A percentile compares a stretch with the other conserved stretches of the same genome.
Evolutionary conservation across 2,888 invertebrate genomes (phyloP).

Genomic region (Melangyna quadrimaculata): DNA sequence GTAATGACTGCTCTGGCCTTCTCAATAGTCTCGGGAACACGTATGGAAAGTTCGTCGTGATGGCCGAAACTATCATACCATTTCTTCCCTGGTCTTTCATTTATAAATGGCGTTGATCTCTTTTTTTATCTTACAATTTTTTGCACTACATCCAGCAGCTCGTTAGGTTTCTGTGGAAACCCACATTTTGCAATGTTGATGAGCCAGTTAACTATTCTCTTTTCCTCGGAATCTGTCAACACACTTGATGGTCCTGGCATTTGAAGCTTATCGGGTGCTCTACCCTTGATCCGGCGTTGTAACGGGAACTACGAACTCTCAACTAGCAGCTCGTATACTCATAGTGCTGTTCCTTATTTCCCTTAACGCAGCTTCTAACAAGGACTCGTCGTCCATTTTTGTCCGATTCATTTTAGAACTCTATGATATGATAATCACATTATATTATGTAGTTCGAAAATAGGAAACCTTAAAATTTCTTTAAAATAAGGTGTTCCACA

Average conservation of each 20-base stretch:
- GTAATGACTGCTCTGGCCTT: constrained; percentile 8
- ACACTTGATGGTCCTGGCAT: not conserved
- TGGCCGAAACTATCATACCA: too few relatives aligned
- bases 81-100: too few relatives aligned
- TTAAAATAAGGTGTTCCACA: too few relatives aligned
- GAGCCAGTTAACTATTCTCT: not conserved
- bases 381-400: too few relatives aligned
- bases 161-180: not conserved
- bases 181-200: not conserved
- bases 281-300: not conserved
- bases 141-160: not conserved
- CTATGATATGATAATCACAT: too few relatives aligned
- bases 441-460: too few relatives aligned
- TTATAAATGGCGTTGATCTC: not conserved
- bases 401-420: too few relatives aligned
- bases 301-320: not conserved
- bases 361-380: too few relatives aligned
- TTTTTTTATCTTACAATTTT: not conserved
- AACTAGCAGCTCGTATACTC: too few relatives aligned
- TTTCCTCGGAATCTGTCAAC: not conserved
- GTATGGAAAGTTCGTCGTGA: not conserved
- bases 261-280: not conserved
- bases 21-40: not conserved
- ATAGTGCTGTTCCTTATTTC: too few relatives aligned
- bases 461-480: too few relatives aligned